Percentiles rank a stretch among this genome's conserved stretches.
Conservation (phyloP, 92 coral and sea anemone genomes). For the Parazoanthus darwini region DNA sequence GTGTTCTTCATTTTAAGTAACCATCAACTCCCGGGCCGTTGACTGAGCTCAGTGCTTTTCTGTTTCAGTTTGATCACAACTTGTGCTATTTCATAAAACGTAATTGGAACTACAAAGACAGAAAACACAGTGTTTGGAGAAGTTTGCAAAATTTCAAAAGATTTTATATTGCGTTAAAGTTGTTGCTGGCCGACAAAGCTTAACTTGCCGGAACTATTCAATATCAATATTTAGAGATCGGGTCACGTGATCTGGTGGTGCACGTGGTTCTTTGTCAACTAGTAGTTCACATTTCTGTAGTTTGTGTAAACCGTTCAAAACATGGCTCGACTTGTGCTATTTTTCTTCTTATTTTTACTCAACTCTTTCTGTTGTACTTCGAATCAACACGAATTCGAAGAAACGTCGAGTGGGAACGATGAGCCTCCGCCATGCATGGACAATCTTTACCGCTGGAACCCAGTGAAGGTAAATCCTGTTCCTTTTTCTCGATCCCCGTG, state of each 20-base stretch:
- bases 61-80: not conserved
- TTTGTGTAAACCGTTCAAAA: not conserved
- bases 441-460: slow-evolving; percentile 59
- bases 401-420: not conserved
- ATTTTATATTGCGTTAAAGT: not conserved
- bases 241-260: not conserved
- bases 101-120: not conserved
- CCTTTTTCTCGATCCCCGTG: not conserved
- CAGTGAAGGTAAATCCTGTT: slow-evolving; percentile 31
- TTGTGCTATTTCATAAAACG: not conserved
- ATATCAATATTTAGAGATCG: not conserved
- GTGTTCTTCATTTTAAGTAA: not conserved
- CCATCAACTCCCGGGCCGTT: no score
- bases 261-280: not conserved
- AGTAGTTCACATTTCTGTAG: not conserved
- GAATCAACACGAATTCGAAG: slow-evolving; percentile 19
- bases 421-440: slow-evolving; percentile 21
- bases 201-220: no score
- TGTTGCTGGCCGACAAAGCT: not conserved
- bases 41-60: no score
- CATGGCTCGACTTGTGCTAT: not conserved
- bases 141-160: not conserved
- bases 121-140: no score
- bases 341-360: not conserved
- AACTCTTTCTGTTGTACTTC: not conserved